Base-by-base conservation (phyloP, 1,140 invertebrate genomes). In the Plectus sambesii region DNA sequence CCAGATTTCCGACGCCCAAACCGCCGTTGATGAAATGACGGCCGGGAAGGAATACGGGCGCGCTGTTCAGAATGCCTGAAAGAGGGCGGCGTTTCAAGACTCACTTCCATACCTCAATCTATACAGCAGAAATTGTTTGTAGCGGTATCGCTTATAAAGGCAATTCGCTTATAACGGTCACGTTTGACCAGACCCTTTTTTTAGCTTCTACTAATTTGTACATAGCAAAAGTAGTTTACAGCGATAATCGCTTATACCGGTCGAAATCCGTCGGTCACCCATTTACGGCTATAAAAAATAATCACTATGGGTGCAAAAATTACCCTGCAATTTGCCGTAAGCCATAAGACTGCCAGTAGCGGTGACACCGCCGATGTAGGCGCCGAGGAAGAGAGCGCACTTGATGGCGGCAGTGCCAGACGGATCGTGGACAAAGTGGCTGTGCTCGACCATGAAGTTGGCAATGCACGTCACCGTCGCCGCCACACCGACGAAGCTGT, bases 291-390 rank as follows among this genome's bases (percentile, higher is more conserved):
- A n/a, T 19, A 26, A 2, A 37, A 43, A 27, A 24, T n/a, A 6
- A n/a, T n/a, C n/a, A n/a, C n/a, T n/a, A n/a, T n/a, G n/a, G n/a
- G n/a, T n/a, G n/a, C n/a, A n/a, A 17, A 65, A 23, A 49, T 49
- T 49, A 75, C 75, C 77, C 73, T 88, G 85, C 4, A 89, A 76
- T 75, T 89, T 89, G 47, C 84, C 85, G 72, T 87, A 89, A n/a
- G 86, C 86, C 33, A 89, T 77, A 30, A 89, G 71, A 0, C 83
- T 86, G 2, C 85, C 85, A 60, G 83, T 86, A 73, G 87, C 87
- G 5, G 85, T 88, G 27, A 88, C 81, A 38, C 84, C 85, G 55
- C 85, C 86, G 63, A 90, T 90, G 71, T 82, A 87, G 1, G 85
- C 86, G 4, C 85, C 86, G 3, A 89, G 73, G 73, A 87, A 88